These are phyloP conservation scores for Portunus trituberculatus DNA, from an alignment of 1,140 invertebrate species.

Conservation along the genomic window DNA sequence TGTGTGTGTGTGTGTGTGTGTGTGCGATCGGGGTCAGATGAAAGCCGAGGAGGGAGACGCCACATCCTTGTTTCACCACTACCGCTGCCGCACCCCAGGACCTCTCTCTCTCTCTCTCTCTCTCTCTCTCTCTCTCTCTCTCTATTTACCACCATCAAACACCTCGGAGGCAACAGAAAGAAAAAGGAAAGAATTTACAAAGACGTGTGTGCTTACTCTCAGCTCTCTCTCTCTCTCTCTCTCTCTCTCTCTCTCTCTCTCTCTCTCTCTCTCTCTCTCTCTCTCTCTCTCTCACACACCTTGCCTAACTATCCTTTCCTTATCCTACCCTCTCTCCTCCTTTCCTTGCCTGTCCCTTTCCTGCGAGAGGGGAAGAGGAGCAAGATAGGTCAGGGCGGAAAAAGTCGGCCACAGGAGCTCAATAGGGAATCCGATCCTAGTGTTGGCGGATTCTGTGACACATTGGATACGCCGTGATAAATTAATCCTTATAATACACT, in stretches of 20 bases:
- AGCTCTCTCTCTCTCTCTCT: neutral
- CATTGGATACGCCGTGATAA: neutral
- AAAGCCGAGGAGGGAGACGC: neutral
- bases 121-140: slow-evolving; percentile 17
- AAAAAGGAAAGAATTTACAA: slow-evolving; percentile 12
- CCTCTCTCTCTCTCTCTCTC: neutral
- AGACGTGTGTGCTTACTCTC: neutral
- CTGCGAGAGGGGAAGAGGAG: too few species aligned
- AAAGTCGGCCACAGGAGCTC: neutral
- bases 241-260: slow-evolving; percentile 17
- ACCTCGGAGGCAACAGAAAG: neutral
- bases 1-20: neutral
- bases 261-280: neutral
- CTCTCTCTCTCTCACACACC: too few species aligned
- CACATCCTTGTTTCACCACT: neutral
- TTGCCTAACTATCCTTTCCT: too few species aligned
- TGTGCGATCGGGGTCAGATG: neutral
- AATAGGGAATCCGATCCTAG: neutral
- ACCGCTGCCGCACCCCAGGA: neutral
- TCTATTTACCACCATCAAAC: neutral
- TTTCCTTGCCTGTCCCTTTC: neutral
- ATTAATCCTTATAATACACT: neutral
- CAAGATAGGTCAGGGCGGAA: neutral
- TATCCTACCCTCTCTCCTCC: neutral
- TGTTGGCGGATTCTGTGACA: neutral